Conservation (phyloP, 2,113 vertebrate species). For the Herpetotheres cachinnans region DNA sequence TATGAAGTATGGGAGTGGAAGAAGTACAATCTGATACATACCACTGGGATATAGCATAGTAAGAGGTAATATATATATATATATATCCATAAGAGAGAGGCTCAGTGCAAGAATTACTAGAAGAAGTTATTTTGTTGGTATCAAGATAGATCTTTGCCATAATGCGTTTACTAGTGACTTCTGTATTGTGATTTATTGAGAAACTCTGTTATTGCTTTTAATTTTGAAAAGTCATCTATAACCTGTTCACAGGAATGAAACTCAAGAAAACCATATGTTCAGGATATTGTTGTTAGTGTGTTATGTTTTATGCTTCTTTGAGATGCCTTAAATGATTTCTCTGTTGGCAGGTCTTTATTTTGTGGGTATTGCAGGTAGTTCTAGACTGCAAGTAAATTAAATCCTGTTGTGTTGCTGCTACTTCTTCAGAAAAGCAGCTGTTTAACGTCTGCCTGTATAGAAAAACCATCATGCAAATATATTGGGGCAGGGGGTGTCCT, state of each 20-base stretch:
- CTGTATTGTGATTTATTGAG: slow-evolving; percentile 28
- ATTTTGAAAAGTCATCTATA: slow-evolving; percentile 48
- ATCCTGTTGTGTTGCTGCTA: neutral
- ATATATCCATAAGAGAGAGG: neutral
- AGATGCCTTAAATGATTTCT: neutral
- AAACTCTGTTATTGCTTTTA: slow-evolving; percentile 34
- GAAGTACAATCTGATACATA: neutral
- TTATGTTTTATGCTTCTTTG: neutral
- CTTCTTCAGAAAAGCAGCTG: slow-evolving; percentile 10
- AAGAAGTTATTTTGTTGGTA: slow-evolving; percentile 11
- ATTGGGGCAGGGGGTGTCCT: neutral
- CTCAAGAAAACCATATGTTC: slow-evolving; percentile 23
- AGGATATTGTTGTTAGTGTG: neutral
- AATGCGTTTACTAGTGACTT: slow-evolving; percentile 10
- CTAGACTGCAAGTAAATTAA: neutral
- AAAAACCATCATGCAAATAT: neutral
- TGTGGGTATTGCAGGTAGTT: slow-evolving; percentile 6
- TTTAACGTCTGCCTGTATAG: neutral
- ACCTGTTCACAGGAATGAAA: slow-evolving; percentile 2
- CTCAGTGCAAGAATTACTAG: neutral
- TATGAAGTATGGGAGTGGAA: neutral
- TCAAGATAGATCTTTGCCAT: slow-evolving; percentile 29
- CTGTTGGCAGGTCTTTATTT: neutral
- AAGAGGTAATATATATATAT: neutral
- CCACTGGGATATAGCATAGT: neutral